A percentile compares a stretch with the other conserved stretches of the same genome.
These are phyloP conservation scores for Thamnophis elegans DNA, from an alignment of 2,797 vertebrate species.

Conservation along the genomic window DNA sequence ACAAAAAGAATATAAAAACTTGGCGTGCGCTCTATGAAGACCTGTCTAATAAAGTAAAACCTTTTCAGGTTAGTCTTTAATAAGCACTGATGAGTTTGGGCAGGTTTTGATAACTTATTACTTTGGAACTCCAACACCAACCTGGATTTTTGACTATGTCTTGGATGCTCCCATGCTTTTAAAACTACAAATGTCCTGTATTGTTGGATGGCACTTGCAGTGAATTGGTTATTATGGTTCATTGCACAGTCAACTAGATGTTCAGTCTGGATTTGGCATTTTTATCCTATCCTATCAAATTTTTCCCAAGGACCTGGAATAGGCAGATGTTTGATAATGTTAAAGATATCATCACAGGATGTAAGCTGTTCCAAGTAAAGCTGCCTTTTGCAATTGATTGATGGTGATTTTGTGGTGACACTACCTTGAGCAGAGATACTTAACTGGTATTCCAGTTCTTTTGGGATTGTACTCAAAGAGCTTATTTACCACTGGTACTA, in stretches of 20 bases:
- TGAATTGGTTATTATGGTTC: background rate
- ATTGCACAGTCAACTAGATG: background rate
- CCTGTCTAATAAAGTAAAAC: constrained; percentile 79
- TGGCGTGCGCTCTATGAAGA: constrained; percentile 82
- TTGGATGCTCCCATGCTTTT: background rate
- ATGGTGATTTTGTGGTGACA: background rate
- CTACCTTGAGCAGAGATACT: background rate
- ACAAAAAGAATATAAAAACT: constrained; percentile 66
- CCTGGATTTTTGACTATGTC: background rate
- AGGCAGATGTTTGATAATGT: background rate
- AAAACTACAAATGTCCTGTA: background rate
- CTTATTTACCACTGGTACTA: background rate
- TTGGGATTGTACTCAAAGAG: background rate
- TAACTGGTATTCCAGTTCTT: background rate
- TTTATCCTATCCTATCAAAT: background rate
- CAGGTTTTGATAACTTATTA: background rate
- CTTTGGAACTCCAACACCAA: background rate
- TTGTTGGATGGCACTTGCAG: background rate
- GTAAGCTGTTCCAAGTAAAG: background rate
- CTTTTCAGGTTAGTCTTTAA: constrained; percentile 79
- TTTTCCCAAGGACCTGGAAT: background rate
- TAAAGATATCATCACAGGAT: background rate
- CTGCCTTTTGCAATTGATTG: background rate
- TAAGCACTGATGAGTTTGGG: background rate
- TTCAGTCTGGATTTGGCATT: background rate